Conservation (phyloP, 2,113 vertebrate genomes). For the Ctenodactylus gundi region DNA sequence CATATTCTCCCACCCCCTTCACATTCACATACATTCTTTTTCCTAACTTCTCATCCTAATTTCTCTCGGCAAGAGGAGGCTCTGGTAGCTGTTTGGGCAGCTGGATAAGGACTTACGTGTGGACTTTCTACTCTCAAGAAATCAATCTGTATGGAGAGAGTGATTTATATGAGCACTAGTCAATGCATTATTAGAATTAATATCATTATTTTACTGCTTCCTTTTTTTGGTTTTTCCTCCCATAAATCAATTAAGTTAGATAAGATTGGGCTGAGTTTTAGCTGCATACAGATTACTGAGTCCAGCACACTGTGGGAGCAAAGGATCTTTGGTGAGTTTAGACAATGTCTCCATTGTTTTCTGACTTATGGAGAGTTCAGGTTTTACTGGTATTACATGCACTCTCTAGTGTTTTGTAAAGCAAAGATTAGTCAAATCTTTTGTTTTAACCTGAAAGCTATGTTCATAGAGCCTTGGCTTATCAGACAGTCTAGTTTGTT, state of each 20-base stretch:
- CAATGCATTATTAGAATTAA: constrained; percentile 75
- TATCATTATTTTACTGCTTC: constrained; percentile 73
- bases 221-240: constrained; percentile 70
- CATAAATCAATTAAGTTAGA: constrained; percentile 70
- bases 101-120: constrained; percentile 31
- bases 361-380: constrained; percentile 60
- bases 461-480: background rate
- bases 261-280: constrained; percentile 67
- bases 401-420: constrained; percentile 29
- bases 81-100: background rate
- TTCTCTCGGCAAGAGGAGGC: constrained; percentile 15
- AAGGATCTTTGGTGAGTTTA: constrained; percentile 14
- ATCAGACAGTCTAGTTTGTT: background rate
- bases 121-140: constrained; percentile 51
- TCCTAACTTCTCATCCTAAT: too few relatives aligned
- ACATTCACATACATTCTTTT: too few relatives aligned
- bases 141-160: constrained; percentile 59
- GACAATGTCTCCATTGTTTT: constrained; percentile 69
- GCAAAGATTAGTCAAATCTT: constrained; percentile 30
- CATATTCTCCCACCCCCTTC: constrained; percentile 46
- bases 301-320: background rate
- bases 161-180: constrained; percentile 66
- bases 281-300: constrained; percentile 42
- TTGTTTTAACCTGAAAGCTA: constrained; percentile 25
- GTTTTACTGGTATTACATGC: constrained; percentile 42